A percentile compares a stretch with the other conserved stretches of the same genome.
These are phyloP conservation scores for Anoplolepis gracilipes DNA, from an alignment of 1,140 invertebrate species.

Conservation along the genomic window DNA sequence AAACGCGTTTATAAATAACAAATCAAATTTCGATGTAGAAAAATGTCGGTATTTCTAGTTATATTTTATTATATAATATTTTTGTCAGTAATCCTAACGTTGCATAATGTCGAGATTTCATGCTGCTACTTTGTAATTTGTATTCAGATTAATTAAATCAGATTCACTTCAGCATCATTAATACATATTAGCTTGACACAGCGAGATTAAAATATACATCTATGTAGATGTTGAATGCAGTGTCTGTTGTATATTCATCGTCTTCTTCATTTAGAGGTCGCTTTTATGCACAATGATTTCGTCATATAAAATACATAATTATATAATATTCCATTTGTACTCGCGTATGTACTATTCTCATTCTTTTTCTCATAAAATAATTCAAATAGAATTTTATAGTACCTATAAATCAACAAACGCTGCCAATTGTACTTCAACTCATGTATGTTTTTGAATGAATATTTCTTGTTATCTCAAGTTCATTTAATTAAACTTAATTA, in stretches of 20 bases:
- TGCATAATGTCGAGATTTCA: neutral
- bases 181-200: neutral
- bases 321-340: neutral
- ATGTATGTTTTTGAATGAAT: slow-evolving; percentile 18
- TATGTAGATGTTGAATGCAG: neutral
- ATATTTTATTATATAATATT: neutral
- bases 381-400: slow-evolving; percentile 29
- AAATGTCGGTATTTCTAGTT: neutral
- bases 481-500: slow-evolving; percentile 59
- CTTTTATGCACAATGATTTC: neutral
- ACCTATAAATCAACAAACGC: neutral
- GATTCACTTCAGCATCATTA: neutral
- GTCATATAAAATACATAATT: slow-evolving; percentile 4
- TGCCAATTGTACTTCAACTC: neutral
- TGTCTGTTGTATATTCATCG: slow-evolving; percentile 1
- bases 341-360: neutral
- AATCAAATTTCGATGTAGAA: neutral
- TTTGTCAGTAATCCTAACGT: neutral
- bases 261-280: neutral
- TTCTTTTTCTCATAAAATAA: slow-evolving; percentile 7
- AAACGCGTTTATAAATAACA: neutral
- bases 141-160: slow-evolving; percentile 16
- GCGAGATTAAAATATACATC: slow-evolving; percentile 14
- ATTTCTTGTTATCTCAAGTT: slow-evolving; percentile 23
- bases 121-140: neutral